Conservation (phyloP, 2,888 invertebrate genomes). For the Lottia gigantea region DNA sequence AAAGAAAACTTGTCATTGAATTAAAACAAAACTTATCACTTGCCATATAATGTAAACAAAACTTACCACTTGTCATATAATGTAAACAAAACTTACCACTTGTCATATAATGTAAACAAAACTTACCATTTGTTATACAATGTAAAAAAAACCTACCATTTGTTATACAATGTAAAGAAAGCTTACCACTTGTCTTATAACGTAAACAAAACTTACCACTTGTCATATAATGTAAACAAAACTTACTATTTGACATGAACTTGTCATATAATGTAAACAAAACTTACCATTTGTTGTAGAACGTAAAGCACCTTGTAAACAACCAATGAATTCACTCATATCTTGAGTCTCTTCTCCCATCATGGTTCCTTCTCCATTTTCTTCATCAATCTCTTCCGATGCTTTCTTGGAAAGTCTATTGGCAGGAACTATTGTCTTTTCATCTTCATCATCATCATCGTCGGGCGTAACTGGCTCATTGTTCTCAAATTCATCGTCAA, state of each 20-base stretch:
- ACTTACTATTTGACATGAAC: not conserved
- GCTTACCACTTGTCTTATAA: too few relatives aligned
- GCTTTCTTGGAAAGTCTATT: slow-evolving; percentile 17
- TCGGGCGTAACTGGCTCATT: slow-evolving; percentile 30
- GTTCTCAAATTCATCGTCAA: slow-evolving; percentile 35
- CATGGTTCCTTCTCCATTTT: slow-evolving; percentile 27
- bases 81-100: too few relatives aligned
- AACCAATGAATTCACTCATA: slow-evolving; percentile 53
- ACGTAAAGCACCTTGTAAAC: slow-evolving; percentile 59
- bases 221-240: too few relatives aligned
- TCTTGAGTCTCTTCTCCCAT: slow-evolving; percentile 29
- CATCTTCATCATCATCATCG: slow-evolving; percentile 31
- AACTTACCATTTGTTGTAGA: slow-evolving; percentile 50
- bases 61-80: not conserved
- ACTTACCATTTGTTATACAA: too few relatives aligned
- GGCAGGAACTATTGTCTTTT: slow-evolving; percentile 30
- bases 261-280: not conserved
- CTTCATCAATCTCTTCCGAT: slow-evolving; percentile 30
- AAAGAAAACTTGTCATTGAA: not conserved
- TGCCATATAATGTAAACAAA: not conserved
- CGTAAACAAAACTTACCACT: too few relatives aligned
- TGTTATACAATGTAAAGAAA: too few relatives aligned
- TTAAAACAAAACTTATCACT: not conserved
- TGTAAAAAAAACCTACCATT: too few relatives aligned
- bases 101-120: too few relatives aligned